A percentile compares a stretch with the other conserved stretches of the same genome.
These are phyloP conservation scores for Dissostichus mawsoni DNA, from an alignment of 2,113 vertebrate genomes.

Conservation along the genomic window DNA sequence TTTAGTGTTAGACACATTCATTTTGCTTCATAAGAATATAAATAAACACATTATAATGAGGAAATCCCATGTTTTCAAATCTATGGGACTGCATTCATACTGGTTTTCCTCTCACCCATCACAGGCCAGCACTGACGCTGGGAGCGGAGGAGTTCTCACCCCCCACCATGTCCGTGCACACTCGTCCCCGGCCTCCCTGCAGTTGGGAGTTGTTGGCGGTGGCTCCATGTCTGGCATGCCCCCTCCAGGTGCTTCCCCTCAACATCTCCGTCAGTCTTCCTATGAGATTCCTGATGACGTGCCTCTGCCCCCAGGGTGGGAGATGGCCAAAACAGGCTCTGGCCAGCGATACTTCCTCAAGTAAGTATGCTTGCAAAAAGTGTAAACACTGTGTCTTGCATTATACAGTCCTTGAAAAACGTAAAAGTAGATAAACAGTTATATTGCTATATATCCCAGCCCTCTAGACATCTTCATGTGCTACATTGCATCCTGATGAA, in stretches of 20 bases:
- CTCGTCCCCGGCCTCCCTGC: slow-evolving; percentile 96
- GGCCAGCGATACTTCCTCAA: slow-evolving; percentile 99
- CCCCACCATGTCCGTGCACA: slow-evolving; percentile 96
- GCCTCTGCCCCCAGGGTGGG: slow-evolving; percentile 95
- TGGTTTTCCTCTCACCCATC: neutral
- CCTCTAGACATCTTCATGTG: neutral
- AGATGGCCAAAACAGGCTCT: slow-evolving; percentile 98
- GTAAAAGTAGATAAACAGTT: neutral
- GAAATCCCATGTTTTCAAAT: neutral
- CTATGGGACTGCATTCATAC: neutral
- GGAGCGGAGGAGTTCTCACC: slow-evolving; percentile 90
- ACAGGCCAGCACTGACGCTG: slow-evolving; percentile 95
- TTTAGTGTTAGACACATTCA: neutral
- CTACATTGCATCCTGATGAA: neutral
- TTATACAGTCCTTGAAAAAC: neutral
- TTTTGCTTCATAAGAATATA: neutral
- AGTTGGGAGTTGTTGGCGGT: slow-evolving; percentile 89
- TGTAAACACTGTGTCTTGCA: neutral
- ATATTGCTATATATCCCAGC: neutral
- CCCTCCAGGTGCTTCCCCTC: slow-evolving; percentile 85
- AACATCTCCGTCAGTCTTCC: slow-evolving; percentile 97
- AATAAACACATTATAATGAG: neutral
- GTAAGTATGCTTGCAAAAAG: slow-evolving; percentile 84
- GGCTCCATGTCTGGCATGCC: slow-evolving; percentile 87
- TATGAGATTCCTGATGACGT: slow-evolving; percentile 97